phyloP scores from a whole-genome alignment of 92 coral and sea anemone species.

The Epizoanthus stellaris region DNA sequence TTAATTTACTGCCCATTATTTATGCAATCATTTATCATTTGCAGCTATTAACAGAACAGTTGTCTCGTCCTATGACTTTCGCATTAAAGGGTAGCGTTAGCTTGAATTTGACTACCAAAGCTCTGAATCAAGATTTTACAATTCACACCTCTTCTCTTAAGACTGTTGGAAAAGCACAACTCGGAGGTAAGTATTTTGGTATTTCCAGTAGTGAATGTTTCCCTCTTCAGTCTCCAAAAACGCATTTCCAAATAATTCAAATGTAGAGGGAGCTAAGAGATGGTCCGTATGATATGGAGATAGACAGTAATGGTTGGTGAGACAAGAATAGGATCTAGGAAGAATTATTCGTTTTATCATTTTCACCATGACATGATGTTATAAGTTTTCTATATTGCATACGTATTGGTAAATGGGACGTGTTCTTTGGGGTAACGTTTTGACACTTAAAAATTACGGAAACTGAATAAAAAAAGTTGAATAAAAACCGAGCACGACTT shows the following conservation, averaged over 20 bases:
- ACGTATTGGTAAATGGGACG: no score
- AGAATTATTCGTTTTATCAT: no score
- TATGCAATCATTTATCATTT: not conserved
- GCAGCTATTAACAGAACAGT: conserved; percentile 8
- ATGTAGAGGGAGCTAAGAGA: no score
- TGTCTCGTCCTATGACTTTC: conserved; percentile 10
- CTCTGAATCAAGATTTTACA: conserved; percentile 26
- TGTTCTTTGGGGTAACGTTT: no score
- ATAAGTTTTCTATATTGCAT: no score
- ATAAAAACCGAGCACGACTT: no score
- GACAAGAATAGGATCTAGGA: no score
- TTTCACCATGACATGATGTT: no score
- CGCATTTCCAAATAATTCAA: not conserved
- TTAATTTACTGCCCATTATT: not conserved
- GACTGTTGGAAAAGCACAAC: conserved; percentile 11
- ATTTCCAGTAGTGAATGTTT: not conserved
- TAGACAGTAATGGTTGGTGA: no score
- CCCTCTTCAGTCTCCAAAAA: not conserved
- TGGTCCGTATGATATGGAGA: no score
- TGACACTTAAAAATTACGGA: no score
- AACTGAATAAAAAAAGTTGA: no score
- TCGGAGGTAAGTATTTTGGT: not conserved
- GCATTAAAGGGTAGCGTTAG: conserved; percentile 4
- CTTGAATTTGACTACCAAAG: not conserved
- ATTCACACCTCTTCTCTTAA: not conserved